Conservation (phyloP, 2,797 vertebrate genomes). For the Channallabes apus region DNA sequence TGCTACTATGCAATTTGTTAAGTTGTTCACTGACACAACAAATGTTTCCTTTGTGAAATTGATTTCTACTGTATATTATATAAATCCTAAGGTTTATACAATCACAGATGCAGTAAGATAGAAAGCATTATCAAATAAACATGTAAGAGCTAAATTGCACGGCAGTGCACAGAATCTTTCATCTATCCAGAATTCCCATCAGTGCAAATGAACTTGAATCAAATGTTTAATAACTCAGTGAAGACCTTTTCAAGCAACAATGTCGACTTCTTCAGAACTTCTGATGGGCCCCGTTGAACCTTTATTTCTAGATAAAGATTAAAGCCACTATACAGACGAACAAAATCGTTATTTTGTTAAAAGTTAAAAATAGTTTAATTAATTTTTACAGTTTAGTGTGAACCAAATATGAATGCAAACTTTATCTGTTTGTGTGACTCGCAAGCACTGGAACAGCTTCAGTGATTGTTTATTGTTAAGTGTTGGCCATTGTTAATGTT, state of each 20-base stretch:
- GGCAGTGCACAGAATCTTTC: too few relatives aligned
- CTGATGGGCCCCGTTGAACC: neutral
- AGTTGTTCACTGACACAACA: neutral
- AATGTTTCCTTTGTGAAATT: neutral
- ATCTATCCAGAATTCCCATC: neutral
- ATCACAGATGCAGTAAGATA: neutral
- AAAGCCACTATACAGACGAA: neutral
- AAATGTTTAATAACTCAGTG: neutral
- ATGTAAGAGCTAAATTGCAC: neutral
- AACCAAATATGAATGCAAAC: neutral
- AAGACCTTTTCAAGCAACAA: neutral
- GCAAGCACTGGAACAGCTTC: too few relatives aligned
- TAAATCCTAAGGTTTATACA: neutral
- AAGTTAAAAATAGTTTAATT: neutral
- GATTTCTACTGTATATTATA: neutral
- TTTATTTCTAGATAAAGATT: neutral
- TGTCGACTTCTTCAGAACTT: neutral
- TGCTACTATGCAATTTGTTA: neutral
- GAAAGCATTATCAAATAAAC: neutral
- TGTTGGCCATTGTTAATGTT: too few relatives aligned
- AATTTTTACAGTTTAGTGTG: neutral
- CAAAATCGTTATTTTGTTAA: neutral
- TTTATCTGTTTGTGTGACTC: neutral
- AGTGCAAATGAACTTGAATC: neutral
- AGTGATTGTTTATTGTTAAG: too few relatives aligned